Evolutionary conservation across 2,797 vertebrate genomes (phyloP), one percentile per base, ranked within the genome.

Genomic region (Pseudochirops corinnae): DNA sequence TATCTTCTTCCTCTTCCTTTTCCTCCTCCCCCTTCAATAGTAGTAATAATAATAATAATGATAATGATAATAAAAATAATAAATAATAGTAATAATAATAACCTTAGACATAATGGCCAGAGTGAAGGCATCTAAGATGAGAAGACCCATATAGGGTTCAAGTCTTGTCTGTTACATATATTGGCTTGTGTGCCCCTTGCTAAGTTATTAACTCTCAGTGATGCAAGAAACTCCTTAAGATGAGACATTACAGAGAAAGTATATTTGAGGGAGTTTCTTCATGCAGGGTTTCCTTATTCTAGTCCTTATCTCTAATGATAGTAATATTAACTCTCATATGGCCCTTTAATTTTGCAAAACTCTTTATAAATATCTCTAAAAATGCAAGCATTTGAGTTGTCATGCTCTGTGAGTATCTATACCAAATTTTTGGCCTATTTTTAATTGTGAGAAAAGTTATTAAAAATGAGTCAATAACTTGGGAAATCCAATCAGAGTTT

Each of bases 401-500:
- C 50, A 90, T 90, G 91, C 94, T 95, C 60, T 91, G 90, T 95
- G 74, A 91, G 9, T 1, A 4, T 90, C 92, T 94, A 91, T 91
- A 12, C 52, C 57, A 94, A 95, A 93, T 67, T 16, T 24, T 11
- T 53, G 28, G 52, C 13, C 3, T 82, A n/a, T 96, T 95, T 46
- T 56, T 95, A 91, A 91, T 50, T 16, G 46, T 62, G 55, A 93
- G 33, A 96, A 96, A 90, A 93, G 57, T 2, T 52, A 4, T 74
- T 50, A 46, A 95, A 62, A 92, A 24, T 24, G 29, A 67, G 90
- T 93, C 29, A 21, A 16, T 93, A 39, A 53, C 55, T 97, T 94
- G 14, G 91, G n/a, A 95, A 95, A 95, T 87, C 60, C 18, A 60
- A 55, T 91, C 16, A 26, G 82, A 92, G 93, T 93, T 97, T 95